Evolutionary conservation across 2,888 invertebrate genomes (phyloP), one percentile per base, ranked within the genome.

Genomic region (Drosophila fulvimacula): DNA sequence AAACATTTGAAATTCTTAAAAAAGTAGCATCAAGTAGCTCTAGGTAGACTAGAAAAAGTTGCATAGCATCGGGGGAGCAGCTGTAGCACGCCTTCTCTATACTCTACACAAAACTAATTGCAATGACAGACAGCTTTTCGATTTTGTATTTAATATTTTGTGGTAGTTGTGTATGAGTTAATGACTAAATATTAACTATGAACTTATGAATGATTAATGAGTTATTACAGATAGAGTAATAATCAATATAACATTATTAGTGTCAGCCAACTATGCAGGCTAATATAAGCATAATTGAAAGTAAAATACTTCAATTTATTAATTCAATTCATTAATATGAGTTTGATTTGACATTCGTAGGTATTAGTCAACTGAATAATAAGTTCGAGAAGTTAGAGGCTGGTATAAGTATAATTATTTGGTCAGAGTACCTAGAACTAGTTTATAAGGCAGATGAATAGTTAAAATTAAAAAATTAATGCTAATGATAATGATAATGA

Each of bases 1-100:
- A 86, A 91, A 88, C 90, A 90, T 91, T 90, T 90, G 91, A 85
- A 85, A 91, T 91, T 91, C 89, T 90, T 90, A 90, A 89, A 87
- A 88, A 88, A 90, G 82, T 79, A 61, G 81, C 85, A 73, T 76
- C 84, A 73, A 85, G 82, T 84, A 84, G 79, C 75, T 68, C 75
- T 69, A 59, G 24, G 55, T 69, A 60, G 56, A 44, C 30, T 62
- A 79, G 52, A 74, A 79, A 75, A 86, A 78, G 76, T 82, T 39
- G 55, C 76, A 70, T 67, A 52, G 68, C 68, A 69, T 63, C 15
- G 59, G 57, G 59, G 65, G 61, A 69, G 53, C 19, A 63, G 11
- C 30, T 46, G 51, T 39, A 67, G 69, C 68, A 85, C 83, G 70
- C 65, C 71, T 65, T 56, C 48, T 44, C 52, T 61, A 65, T 88